Conservation (phyloP, 2,797 vertebrate genomes). For the Tangara arthus region DNA sequence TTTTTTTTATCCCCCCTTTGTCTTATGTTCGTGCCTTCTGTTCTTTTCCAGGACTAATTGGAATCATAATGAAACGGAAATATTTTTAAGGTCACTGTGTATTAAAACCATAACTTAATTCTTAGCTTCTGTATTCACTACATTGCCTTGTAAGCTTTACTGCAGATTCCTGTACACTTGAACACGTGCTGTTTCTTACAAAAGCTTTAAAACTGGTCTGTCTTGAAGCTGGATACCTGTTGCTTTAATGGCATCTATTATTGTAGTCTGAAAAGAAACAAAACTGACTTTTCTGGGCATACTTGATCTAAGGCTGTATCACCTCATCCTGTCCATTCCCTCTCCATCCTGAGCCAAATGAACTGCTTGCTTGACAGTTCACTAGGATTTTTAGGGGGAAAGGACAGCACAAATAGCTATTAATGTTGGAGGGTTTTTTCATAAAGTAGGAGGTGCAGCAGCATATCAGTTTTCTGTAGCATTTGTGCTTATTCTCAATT, state of each 20-base stretch:
- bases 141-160: background rate
- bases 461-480: background rate
- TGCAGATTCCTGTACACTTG: slow-evolving; percentile 40
- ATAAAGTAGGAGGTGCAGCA: background rate
- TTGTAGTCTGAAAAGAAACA: background rate
- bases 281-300: background rate
- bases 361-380: background rate
- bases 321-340: background rate
- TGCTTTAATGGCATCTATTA: background rate
- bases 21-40: slow-evolving; percentile 49
- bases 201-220: background rate
- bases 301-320: background rate
- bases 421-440: background rate
- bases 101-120: background rate
- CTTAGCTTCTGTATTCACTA: background rate
- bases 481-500: background rate
- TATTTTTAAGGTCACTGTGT: background rate
- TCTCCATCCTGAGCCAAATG: background rate
- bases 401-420: background rate
- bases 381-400: background rate
- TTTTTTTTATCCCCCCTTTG: background rate
- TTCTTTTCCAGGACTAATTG: slow-evolving; percentile 18
- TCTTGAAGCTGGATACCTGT: slow-evolving; percentile 10
- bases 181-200: slow-evolving; percentile 52
- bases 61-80: slow-evolving; percentile 9